Evolutionary conservation across 2,888 invertebrate genomes (phyloP), one percentile per base, ranked within the genome.

Genomic region (Apamea monoglypha): DNA sequence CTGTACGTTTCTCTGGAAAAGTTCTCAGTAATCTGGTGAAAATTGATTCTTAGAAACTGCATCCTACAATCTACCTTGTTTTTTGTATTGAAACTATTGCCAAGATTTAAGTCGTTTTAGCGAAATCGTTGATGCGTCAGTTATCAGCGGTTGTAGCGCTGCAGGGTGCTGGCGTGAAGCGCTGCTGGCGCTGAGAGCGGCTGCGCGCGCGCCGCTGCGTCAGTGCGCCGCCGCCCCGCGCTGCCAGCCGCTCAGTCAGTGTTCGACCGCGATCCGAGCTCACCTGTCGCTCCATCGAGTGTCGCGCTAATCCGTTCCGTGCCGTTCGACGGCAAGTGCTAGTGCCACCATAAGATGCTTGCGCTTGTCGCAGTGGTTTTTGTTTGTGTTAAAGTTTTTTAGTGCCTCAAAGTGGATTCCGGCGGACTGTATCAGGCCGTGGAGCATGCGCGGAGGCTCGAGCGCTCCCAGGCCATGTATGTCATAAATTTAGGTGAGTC

Each of bases 401-500:
- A 95, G 96, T 96, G 96, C 91, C 88, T 93, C 84, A 95, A 94
- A 95, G 96, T 97, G 96, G 96, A 97, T 96, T 96, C 96, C 96
- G 96, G 96, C 92, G 95, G 95, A 93, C 93, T 96, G 77, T 97
- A 96, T 93, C 96, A 94, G 95, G 95, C 96, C 94, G 96, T 96
- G 95, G 96, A 96, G 96, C 96, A 95, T 94, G 95, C 96, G 92
- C 94, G 95, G 91, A 95, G 96, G 94, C 96, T 96, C 94, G 96
- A 96, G 95, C 96, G 96, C 96, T 96, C 96, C 94, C 96, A 95
- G 96, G 96, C 96, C 94, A 97, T 97, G 97, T 97, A 97, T 96
- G 97, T 97, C 96, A 96, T 97, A 90, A 97, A 97, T 96, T 95
- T 97, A 96, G 97, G 97, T 97, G 95, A 96, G 97, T 96, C 94